These are phyloP conservation scores for Muricea muricata DNA, from an alignment of 92 coral and sea anemone species.

Conservation along the genomic window DNA sequence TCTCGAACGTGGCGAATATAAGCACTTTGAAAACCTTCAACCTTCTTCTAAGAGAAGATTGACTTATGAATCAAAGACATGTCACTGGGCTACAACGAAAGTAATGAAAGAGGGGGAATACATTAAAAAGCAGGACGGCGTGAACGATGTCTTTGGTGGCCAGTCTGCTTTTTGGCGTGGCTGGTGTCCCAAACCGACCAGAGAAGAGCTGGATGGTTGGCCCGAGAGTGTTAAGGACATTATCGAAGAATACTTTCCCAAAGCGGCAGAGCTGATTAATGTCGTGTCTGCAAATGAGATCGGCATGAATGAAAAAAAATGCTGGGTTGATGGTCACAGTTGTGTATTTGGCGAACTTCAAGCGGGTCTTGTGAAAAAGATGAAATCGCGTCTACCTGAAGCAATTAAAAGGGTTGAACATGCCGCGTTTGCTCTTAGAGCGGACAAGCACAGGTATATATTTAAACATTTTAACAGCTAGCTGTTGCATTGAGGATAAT, in stretches of 20 bases:
- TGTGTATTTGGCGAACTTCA: neutral
- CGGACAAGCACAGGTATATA: neutral
- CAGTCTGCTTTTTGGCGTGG: neutral
- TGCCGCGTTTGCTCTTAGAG: neutral
- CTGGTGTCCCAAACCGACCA: conserved; percentile 1
- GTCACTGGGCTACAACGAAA: neutral
- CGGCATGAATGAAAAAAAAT: neutral
- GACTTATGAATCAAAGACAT: neutral
- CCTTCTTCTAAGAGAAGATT: neutral
- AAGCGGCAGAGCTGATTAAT: neutral
- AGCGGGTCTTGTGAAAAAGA: neutral
- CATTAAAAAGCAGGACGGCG: neutral
- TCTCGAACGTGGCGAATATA: neutral
- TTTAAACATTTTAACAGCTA: neutral
- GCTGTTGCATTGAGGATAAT: too few species aligned
- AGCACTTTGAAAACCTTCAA: neutral
- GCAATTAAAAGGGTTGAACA: neutral
- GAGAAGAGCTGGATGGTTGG: neutral
- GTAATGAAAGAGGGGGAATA: neutral
- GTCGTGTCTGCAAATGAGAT: neutral
- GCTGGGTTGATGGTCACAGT: neutral
- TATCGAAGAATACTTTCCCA: neutral
- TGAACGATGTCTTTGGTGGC: neutral
- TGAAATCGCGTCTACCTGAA: neutral
- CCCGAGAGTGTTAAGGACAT: neutral